phyloP scores from a whole-genome alignment of 1,140 invertebrate species.

The Tachypleus tridentatus region DNA sequence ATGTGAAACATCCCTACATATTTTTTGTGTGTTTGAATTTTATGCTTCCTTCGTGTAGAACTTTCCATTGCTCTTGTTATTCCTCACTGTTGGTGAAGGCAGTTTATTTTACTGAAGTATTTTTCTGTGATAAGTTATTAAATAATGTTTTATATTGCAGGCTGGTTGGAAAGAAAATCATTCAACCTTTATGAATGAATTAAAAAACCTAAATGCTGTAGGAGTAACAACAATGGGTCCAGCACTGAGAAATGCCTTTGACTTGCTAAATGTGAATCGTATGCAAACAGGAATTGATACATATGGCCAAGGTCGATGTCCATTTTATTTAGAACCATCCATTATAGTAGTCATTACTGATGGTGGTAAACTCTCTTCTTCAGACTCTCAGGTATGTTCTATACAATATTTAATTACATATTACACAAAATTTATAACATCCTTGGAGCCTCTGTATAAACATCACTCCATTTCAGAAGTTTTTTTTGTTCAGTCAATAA shows the following conservation, averaged over 20 bases:
- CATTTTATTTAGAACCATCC: constrained; percentile 93
- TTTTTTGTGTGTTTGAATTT: no score
- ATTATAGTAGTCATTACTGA: constrained; percentile 97
- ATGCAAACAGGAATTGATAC: constrained; percentile 96
- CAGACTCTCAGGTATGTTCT: no score
- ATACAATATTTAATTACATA: no score
- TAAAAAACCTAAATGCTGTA: constrained; percentile 90
- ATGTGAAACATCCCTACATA: no score
- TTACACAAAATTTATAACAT: no score
- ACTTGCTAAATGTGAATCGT: constrained; percentile 94
- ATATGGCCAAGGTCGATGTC: constrained; percentile 91
- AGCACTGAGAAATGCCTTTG: constrained; percentile 94
- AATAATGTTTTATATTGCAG: constrained; percentile 34
- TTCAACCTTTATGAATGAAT: constrained; percentile 92
- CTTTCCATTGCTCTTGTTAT: constrained; percentile 7
- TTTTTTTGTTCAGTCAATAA: no score
- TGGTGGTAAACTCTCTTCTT: constrained; percentile 59
- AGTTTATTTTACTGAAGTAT: no score
- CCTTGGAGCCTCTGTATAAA: no score
- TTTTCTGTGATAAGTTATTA: no score
- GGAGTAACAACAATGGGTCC: constrained; percentile 86
- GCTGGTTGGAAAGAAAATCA: constrained; percentile 99
- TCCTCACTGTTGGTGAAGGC: no score
- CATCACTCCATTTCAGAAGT: no score
- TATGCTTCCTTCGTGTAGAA: no score